Percentiles rank a stretch among this genome's conserved stretches.
These are phyloP conservation scores for Lithobates pipiens DNA, from an alignment of 2,797 vertebrate genomes.

Conservation along the genomic window DNA sequence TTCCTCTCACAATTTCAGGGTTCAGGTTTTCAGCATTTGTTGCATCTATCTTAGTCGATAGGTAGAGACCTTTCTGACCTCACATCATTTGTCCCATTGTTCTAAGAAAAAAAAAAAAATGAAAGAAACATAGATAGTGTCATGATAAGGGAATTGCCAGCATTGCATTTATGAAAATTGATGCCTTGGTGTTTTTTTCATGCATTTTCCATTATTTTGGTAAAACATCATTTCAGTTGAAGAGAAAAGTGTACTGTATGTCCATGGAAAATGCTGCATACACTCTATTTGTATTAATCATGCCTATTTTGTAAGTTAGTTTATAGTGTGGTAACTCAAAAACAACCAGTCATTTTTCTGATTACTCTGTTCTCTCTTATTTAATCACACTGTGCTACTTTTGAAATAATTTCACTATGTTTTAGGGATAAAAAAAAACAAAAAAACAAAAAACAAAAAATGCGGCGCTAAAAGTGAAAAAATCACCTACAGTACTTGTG, in stretches of 20 bases:
- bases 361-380: no score
- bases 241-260: no score
- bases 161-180: constrained; percentile 6
- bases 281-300: no score
- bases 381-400: no score
- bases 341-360: neutral
- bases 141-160: neutral
- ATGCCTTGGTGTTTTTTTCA: neutral
- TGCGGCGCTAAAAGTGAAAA: no score
- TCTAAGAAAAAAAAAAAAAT: neutral
- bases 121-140: neutral
- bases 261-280: no score
- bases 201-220: neutral
- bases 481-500: no score
- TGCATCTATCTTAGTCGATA: constrained; percentile 40
- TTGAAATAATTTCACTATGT: no score
- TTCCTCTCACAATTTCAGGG: constrained; percentile 32
- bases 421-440: no score
- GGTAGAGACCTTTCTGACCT: constrained; percentile 36
- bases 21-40: neutral
- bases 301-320: no score
- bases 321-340: no score
- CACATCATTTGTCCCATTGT: constrained; percentile 34
- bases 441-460: no score
- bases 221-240: neutral